Conservation (phyloP, 2,113 vertebrate genomes). For the Gasterosteus nipponicus region DNA sequence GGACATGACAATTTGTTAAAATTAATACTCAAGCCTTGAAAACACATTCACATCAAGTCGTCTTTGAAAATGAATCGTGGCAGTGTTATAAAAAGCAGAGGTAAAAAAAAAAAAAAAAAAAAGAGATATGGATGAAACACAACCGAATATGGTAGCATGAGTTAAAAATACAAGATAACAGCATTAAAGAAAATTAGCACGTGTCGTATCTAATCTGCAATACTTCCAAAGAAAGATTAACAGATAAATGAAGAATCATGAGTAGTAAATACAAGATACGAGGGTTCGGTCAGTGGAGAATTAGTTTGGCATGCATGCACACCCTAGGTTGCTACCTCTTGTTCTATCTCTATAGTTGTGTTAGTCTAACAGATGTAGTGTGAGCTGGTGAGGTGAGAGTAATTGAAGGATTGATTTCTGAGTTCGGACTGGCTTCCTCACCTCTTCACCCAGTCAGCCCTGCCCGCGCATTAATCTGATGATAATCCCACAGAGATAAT, state of each 20-base stretch:
- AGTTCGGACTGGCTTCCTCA: slow-evolving; percentile 61
- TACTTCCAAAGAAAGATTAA: slow-evolving; percentile 16
- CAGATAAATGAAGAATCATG: background rate
- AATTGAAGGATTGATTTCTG: slow-evolving; percentile 48
- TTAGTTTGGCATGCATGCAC: background rate
- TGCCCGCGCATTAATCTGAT: slow-evolving; percentile 72
- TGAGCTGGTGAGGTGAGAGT: slow-evolving; percentile 15
- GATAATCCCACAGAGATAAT: slow-evolving; percentile 74
- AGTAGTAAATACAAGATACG: background rate
- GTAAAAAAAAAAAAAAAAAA: background rate
- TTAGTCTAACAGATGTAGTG: background rate
- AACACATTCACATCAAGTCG: background rate
- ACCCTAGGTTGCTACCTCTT: background rate
- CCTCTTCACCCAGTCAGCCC: slow-evolving; percentile 57
- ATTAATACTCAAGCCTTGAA: background rate
- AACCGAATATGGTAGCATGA: background rate
- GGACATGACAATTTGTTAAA: background rate
- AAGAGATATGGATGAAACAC: background rate
- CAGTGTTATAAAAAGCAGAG: background rate
- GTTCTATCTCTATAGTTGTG: background rate
- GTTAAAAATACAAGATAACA: background rate
- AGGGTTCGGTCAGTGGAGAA: background rate
- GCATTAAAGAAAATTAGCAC: background rate
- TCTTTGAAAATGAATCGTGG: background rate
- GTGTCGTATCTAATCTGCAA: slow-evolving; percentile 13